A percentile compares a stretch with the other conserved stretches of the same genome.
Conservation (phyloP, 2,113 vertebrate species). For the Notechis scutatus region DNA sequence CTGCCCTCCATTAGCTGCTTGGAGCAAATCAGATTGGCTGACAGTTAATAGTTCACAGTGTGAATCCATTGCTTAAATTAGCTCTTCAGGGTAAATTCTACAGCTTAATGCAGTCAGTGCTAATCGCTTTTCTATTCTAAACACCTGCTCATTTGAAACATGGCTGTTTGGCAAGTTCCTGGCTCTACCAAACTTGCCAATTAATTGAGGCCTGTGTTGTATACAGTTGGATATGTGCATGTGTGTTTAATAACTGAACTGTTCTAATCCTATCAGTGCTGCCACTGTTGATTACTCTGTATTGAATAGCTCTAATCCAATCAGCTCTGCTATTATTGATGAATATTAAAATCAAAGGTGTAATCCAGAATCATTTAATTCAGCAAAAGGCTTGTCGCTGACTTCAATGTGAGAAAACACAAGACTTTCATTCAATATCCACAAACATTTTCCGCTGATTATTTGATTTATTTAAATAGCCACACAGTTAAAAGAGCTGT, state of each 20-base stretch:
- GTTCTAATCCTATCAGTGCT: not conserved
- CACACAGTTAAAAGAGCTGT: not conserved
- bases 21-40: not conserved
- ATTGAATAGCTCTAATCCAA: slow-evolving; percentile 8
- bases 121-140: slow-evolving; percentile 6
- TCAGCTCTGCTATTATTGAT: slow-evolving; percentile 13
- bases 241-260: not conserved
- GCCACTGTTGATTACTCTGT: slow-evolving; percentile 2
- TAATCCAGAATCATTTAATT: not conserved
- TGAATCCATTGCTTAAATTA: slow-evolving; percentile 17
- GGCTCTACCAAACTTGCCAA: not conserved
- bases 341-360: slow-evolving; percentile 10
- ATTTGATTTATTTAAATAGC: not conserved
- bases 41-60: not conserved
- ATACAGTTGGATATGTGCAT: not conserved
- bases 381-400: not conserved
- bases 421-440: not conserved
- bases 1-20: not conserved
- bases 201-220: not conserved
- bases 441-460: not conserved
- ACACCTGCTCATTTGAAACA: slow-evolving; percentile 23
- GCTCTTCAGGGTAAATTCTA: not conserved
- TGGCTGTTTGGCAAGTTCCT: slow-evolving; percentile 1
- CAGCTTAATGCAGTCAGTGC: not conserved
- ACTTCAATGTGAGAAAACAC: not conserved